Percentiles rank a stretch among this genome's conserved stretches.
phyloP scores from a whole-genome alignment of 92 coral and sea anemone genomes.

The Epizoanthus illoricatus region DNA sequence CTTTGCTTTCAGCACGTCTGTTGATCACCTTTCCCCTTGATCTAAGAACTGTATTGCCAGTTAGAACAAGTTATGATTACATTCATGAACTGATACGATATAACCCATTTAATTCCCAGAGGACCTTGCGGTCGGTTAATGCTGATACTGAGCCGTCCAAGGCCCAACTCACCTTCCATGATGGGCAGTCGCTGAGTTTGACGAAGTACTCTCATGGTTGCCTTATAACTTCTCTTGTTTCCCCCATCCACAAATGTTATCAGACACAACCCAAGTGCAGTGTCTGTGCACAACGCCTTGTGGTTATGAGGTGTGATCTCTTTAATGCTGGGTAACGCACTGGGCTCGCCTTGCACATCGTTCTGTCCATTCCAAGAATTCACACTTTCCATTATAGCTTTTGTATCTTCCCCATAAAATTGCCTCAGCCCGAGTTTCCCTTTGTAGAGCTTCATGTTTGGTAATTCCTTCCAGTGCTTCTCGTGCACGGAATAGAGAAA shows the following conservation, averaged over 20 bases:
- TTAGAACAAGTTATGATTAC: too few relatives aligned
- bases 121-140: too few relatives aligned
- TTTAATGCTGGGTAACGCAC: slow-evolving; percentile 15
- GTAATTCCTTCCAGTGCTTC: slow-evolving; percentile 80
- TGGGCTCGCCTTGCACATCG: background rate
- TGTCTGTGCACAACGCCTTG: slow-evolving; percentile 62
- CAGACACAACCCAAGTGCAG: slow-evolving; percentile 73
- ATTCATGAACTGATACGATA: too few relatives aligned
- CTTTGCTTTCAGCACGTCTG: too few relatives aligned
- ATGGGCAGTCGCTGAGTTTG: slow-evolving; percentile 51
- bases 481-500: slow-evolving; percentile 91
- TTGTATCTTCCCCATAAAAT: slow-evolving; percentile 66
- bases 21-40: too few relatives aligned
- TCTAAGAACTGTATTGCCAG: too few relatives aligned
- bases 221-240: slow-evolving; percentile 38
- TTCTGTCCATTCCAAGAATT: background rate
- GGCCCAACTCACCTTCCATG: slow-evolving; percentile 51
- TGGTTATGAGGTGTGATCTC: slow-evolving; percentile 80
- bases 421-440: slow-evolving; percentile 72
- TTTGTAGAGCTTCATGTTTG: slow-evolving; percentile 66
- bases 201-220: slow-evolving; percentile 40
- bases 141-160: too few relatives aligned
- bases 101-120: too few relatives aligned
- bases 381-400: slow-evolving; percentile 48
- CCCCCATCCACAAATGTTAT: slow-evolving; percentile 73